Evolutionary conservation across 2,113 vertebrate species (phyloP).

Genomic region (Acanthochromis polyacanthus): DNA sequence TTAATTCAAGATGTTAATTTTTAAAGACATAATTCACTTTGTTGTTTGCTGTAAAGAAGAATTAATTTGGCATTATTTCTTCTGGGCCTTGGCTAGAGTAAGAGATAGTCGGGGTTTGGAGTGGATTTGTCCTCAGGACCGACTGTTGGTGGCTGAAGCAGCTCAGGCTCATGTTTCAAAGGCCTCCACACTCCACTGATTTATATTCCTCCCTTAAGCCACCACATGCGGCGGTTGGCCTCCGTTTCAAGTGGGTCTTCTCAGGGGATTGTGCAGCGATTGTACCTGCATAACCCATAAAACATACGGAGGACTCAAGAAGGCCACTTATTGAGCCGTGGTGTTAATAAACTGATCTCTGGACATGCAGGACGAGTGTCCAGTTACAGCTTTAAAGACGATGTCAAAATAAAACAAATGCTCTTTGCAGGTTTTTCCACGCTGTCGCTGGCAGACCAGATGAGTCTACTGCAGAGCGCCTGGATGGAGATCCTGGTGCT

Average conservation of each 20-base stretch:
- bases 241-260: slow-evolving; percentile 70
- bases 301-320: slow-evolving; percentile 49
- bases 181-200: slow-evolving; percentile 72
- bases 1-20: too few relatives aligned
- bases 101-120: neutral
- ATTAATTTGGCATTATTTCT: neutral
- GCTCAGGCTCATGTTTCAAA: slow-evolving; percentile 76
- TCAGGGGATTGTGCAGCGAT: slow-evolving; percentile 50
- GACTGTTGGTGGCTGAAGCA: slow-evolving; percentile 48
- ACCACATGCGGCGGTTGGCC: slow-evolving; percentile 45
- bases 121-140: slow-evolving; percentile 45
- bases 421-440: slow-evolving; percentile 88
- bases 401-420: neutral
- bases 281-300: slow-evolving; percentile 61
- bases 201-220: slow-evolving; percentile 75
- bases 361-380: neutral
- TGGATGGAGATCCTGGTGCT: slow-evolving; percentile 98
- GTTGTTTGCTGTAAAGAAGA: neutral
- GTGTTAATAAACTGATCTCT: slow-evolving; percentile 50
- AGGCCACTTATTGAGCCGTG: slow-evolving; percentile 28
- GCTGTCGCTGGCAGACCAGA: slow-evolving; percentile 95
- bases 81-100: neutral
- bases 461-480: slow-evolving; percentile 95
- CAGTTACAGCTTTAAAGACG: slow-evolving; percentile 9
- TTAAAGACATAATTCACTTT: neutral